These are phyloP conservation scores for Mormyrus lacerda DNA, from an alignment of 2,113 vertebrate species.

Conservation along the genomic window DNA sequence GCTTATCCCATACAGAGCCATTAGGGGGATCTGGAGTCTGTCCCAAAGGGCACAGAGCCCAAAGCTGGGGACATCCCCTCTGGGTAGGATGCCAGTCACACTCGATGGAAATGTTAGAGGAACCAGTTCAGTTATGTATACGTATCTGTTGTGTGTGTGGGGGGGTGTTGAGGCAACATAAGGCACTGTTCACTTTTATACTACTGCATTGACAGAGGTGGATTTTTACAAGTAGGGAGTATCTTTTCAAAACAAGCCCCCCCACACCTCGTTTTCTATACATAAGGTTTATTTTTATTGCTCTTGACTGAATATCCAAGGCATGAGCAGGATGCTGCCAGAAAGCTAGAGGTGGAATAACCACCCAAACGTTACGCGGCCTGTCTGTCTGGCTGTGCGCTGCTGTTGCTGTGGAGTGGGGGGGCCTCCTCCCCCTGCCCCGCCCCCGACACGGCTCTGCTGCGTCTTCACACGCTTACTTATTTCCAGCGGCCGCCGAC, in stretches of 20 bases:
- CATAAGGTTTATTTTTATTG: not conserved
- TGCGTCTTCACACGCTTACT: not conserved
- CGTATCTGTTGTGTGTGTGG: not conserved
- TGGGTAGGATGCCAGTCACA: not conserved
- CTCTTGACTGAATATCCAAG: not conserved
- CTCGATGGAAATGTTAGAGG: not conserved
- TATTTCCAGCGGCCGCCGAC: conserved; percentile 68
- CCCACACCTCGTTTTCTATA: not conserved
- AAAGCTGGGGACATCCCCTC: not conserved
- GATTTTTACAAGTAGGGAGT: not conserved
- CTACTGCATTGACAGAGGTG: not conserved
- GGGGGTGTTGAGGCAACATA: not conserved
- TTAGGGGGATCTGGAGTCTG: not conserved
- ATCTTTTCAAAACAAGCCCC: not conserved
- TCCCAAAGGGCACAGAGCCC: not conserved
- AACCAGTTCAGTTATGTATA: not conserved
- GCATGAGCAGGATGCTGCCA: not conserved
- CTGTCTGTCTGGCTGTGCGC: not conserved
- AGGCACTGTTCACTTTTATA: not conserved
- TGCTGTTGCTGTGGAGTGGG: not conserved
- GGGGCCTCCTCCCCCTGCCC: not conserved
- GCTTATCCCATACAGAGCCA: not conserved
- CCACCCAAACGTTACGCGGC: not conserved
- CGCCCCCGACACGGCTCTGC: not conserved
- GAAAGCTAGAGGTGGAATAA: not conserved